These are phyloP conservation scores for Pecten maximus DNA, from an alignment of 2,888 invertebrate genomes.

Conservation along the genomic window DNA sequence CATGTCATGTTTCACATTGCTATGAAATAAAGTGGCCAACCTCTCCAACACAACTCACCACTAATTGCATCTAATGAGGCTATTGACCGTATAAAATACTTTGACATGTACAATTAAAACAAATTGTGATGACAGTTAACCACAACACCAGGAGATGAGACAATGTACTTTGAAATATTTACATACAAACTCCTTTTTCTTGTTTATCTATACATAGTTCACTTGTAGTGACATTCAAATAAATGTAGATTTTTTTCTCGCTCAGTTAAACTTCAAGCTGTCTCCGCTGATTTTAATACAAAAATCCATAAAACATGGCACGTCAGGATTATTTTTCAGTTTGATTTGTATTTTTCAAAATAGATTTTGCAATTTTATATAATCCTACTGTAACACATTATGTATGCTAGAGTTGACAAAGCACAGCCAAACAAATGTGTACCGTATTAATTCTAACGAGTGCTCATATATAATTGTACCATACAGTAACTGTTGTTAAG, in stretches of 20 bases:
- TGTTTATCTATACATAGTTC: background rate
- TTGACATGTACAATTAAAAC: background rate
- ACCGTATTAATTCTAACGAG: background rate
- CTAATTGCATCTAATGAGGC: background rate
- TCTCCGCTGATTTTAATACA: background rate
- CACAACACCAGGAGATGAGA: too few species aligned
- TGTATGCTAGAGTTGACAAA: background rate
- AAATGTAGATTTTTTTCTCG: background rate
- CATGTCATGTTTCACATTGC: too few species aligned
- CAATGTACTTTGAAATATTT: too few species aligned
- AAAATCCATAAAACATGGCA: slow-evolving; percentile 8
- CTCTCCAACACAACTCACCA: background rate
- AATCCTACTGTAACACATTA: background rate
- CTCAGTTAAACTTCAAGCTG: slow-evolving; percentile 7
- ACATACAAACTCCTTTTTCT: background rate
- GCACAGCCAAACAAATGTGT: background rate
- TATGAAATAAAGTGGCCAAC: too few species aligned
- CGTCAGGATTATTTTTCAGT: background rate
- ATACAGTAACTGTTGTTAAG: background rate
- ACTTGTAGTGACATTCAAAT: background rate
- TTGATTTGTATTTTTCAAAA: background rate
- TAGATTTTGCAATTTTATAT: slow-evolving; percentile 17
- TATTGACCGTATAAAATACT: background rate
- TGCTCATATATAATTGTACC: background rate
- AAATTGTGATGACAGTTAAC: background rate